These are phyloP conservation scores for Epizoanthus ramosus DNA, from an alignment of 92 coral and sea anemone genomes.

Conservation along the genomic window DNA sequence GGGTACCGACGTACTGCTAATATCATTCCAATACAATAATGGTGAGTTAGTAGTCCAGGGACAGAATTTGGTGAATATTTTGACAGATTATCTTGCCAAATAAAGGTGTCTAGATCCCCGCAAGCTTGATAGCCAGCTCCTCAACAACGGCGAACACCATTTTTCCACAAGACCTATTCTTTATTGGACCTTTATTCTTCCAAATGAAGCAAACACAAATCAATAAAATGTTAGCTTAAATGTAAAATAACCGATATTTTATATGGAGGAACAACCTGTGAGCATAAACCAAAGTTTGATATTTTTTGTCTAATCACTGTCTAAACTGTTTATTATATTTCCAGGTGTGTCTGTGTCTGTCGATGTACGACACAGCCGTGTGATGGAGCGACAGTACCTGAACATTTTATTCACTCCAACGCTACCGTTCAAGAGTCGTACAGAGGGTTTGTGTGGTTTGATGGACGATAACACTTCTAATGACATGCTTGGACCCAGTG, in stretches of 20 bases:
- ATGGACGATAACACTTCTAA: conserved; percentile 77
- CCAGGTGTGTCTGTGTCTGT: conserved; percentile 66
- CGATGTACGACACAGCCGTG: conserved; percentile 67
- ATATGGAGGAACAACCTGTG: no score
- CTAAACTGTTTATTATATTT: background rate
- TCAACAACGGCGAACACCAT: no score
- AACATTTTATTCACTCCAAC: conserved; percentile 68
- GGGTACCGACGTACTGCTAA: conserved; percentile 51
- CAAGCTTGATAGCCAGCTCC: no score
- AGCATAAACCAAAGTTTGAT: background rate
- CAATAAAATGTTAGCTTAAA: no score
- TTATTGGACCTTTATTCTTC: no score
- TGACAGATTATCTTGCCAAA: no score
- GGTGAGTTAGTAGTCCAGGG: conserved; percentile 19
- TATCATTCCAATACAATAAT: conserved; percentile 62
- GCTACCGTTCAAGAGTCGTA: conserved; percentile 57
- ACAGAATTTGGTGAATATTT: no score
- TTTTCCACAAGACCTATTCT: no score
- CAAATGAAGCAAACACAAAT: no score
- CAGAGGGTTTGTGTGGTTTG: conserved; percentile 76
- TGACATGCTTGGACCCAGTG: conserved; percentile 68
- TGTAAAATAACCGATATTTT: no score
- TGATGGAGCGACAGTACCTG: conserved; percentile 70
- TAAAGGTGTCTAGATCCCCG: no score
- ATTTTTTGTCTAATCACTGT: background rate